Percentiles rank a stretch among this genome's conserved stretches.
phyloP scores from a whole-genome alignment of 2,113 vertebrate genomes.

The Strigops habroptila region DNA sequence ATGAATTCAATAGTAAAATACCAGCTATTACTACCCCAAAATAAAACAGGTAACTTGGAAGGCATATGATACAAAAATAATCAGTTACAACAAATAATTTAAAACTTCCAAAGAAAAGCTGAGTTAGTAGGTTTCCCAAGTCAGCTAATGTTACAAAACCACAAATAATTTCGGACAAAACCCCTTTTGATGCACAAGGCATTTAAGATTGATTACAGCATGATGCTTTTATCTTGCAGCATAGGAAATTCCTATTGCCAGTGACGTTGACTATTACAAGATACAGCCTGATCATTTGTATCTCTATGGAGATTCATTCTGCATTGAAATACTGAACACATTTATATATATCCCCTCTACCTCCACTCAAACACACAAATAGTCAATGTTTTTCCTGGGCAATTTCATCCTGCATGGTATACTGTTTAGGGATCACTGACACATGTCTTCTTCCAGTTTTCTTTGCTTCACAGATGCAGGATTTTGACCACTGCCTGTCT shows the following conservation, averaged over 20 bases:
- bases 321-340: not conserved
- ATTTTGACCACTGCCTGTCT: not conserved
- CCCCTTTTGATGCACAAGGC: not conserved
- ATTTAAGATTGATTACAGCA: not conserved
- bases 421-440: not conserved
- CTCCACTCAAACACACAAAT: not conserved
- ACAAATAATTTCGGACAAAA: not conserved
- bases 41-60: constrained; percentile 8
- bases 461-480: not conserved
- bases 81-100: not conserved
- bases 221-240: not conserved
- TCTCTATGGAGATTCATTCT: not conserved
- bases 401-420: not conserved
- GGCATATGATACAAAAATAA: not conserved
- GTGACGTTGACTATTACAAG: not conserved
- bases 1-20: not conserved
- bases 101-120: not conserved
- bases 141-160: not conserved
- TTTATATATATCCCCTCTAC: not conserved
- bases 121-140: not conserved
- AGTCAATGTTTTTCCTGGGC: not conserved
- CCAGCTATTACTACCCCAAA: not conserved
- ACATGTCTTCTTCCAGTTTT: not conserved
- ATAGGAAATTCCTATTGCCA: not conserved
- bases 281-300: not conserved